Evolutionary conservation across 2,888 invertebrate genomes (phyloP).

Genomic region (Esperia sulphurella): DNA sequence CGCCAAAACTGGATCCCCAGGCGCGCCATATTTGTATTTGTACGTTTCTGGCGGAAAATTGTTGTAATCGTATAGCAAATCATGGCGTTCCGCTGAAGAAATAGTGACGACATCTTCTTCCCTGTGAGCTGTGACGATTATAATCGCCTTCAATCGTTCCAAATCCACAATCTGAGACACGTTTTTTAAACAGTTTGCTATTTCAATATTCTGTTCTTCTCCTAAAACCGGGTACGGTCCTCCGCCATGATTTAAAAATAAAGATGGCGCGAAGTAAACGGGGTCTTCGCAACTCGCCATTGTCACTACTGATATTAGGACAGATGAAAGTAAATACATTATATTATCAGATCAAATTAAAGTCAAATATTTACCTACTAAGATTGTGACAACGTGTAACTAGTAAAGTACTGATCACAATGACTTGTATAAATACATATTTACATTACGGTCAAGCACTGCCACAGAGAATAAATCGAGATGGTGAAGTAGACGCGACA

Average conservation of each 20-base stretch:
- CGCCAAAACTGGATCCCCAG: constrained; percentile 37
- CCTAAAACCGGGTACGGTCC: constrained; percentile 40
- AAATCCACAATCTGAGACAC: constrained; percentile 31
- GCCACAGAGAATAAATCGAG: too few species aligned
- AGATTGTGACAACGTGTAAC: too few species aligned
- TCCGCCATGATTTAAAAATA: constrained; percentile 46
- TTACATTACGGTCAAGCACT: too few species aligned
- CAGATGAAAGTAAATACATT: neutral
- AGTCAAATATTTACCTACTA: neutral
- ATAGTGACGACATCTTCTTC: constrained; percentile 39
- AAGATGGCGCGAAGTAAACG: constrained; percentile 33
- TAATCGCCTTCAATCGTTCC: constrained; percentile 29
- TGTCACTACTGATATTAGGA: neutral
- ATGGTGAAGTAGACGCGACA: too few species aligned
- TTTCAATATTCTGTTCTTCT: constrained; percentile 30
- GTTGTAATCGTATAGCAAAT: constrained; percentile 37
- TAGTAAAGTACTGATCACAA: too few species aligned
- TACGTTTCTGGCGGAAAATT: constrained; percentile 45
- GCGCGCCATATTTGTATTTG: constrained; percentile 35
- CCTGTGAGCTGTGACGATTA: constrained; percentile 42
- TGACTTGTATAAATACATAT: too few species aligned
- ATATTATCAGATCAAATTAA: neutral
- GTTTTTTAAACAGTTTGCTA: constrained; percentile 31
- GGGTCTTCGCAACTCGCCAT: neutral
- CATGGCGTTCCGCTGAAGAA: constrained; percentile 31